Conservation (phyloP, 2,888 invertebrate genomes). For the Liodrosophila aerea region DNA sequence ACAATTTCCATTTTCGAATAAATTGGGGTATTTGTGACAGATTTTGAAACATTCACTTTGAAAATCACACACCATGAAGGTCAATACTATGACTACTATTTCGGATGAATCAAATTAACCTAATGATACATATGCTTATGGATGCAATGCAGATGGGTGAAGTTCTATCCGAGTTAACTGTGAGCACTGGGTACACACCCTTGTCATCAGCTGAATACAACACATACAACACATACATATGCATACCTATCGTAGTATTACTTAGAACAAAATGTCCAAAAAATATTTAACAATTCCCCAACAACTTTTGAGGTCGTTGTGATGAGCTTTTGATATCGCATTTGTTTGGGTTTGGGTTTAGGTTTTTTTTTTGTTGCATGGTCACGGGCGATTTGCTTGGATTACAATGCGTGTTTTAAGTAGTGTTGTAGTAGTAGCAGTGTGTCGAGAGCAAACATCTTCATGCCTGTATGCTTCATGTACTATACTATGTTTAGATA, state of each 20-base stretch:
- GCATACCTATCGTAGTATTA: constrained; percentile 8
- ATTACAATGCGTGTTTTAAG: constrained; percentile 25
- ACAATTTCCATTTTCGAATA: constrained; percentile 37
- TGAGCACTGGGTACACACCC: constrained; percentile 42
- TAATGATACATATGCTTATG: constrained; percentile 10
- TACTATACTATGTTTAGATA: too few species aligned
- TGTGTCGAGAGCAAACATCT: too few species aligned
- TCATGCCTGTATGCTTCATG: too few species aligned
- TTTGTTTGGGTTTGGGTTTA: constrained; percentile 15
- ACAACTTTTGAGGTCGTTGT: constrained; percentile 20
- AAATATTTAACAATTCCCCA: constrained; percentile 43
- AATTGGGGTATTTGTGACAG: constrained; percentile 29
- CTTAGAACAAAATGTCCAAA: constrained; percentile 49
- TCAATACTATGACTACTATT: constrained; percentile 60
- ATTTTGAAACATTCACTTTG: constrained; percentile 57
- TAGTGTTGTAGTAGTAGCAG: too few species aligned
- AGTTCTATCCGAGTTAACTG: constrained; percentile 41
- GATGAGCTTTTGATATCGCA: constrained; percentile 30
- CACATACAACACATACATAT: not conserved
- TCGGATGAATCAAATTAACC: constrained; percentile 32
- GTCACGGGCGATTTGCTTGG: constrained; percentile 65
- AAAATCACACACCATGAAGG: constrained; percentile 65
- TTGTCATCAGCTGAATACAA: constrained; percentile 18
- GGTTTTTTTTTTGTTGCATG: constrained; percentile 45
- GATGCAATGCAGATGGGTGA: constrained; percentile 30